These are phyloP conservation scores for Capreolus pygargus DNA, from an alignment of 2,113 vertebrate species.

Conservation along the genomic window DNA sequence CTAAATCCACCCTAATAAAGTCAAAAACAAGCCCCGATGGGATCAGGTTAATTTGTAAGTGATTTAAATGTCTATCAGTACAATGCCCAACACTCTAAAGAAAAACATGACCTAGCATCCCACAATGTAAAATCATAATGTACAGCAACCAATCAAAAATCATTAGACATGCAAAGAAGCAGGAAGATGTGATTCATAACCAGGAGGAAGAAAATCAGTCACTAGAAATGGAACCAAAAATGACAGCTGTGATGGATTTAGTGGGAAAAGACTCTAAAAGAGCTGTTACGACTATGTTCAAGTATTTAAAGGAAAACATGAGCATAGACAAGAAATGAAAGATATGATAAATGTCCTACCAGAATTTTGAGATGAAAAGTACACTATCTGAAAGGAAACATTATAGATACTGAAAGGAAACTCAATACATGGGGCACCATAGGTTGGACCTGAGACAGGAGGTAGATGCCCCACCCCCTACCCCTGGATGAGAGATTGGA, in stretches of 20 bases:
- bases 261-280: background rate
- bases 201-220: background rate
- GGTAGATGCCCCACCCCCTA: background rate
- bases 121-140: background rate
- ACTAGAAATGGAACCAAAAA: background rate
- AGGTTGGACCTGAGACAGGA: background rate
- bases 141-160: background rate
- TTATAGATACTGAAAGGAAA: background rate
- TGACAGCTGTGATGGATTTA: background rate
- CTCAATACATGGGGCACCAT: background rate
- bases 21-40: background rate
- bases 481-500: background rate
- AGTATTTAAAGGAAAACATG: background rate
- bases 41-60: background rate
- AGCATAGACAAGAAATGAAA: background rate
- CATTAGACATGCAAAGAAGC: background rate
- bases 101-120: background rate
- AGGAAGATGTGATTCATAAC: background rate
- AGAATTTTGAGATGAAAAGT: background rate
- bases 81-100: background rate
- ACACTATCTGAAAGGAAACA: background rate
- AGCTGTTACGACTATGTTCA: background rate
- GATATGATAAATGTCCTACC: background rate
- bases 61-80: background rate
- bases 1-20: background rate